Evolutionary conservation across 2,113 vertebrate genomes (phyloP), one percentile per base, ranked within the genome.

Genomic region (Eclectus roratus): DNA sequence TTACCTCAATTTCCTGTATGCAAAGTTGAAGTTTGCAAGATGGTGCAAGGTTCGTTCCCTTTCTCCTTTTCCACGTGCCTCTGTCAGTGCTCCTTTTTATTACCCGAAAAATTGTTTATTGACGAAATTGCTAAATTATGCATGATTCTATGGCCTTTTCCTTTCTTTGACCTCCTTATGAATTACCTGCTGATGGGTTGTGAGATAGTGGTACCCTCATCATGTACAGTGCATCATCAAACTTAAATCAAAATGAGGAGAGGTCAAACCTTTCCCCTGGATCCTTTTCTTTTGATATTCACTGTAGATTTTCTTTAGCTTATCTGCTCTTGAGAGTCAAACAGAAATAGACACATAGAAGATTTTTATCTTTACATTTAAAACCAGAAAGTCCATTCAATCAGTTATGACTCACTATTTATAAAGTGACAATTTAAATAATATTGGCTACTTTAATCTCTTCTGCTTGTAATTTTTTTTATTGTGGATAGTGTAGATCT

Each of bases 31-130:
- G 47, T 94, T 80, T 63, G 70, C 43, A 68, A 18, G 31, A 71
- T 17, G 25, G 6, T 61, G 37, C 35, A 60, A 43, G 7, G 89
- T 92, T 91, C 74, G 17, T 65, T 93, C 74, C 74, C 29, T 79
- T 91, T 91, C 27, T 76, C 23, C 23, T 77, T 63, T 58, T 82
- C 33, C 53, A 52, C 6, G 10, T 77, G 15, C 63, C 49, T 91
- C 53, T 95, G 79, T 73, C 90, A 65, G 71, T 47, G 87, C 73
- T 91, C 83, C 66, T 71, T 85, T 89, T 94, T 95, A 94, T 94
- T 95, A 89, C 61, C 70, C 85, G 81, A 88, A 80, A 49, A 73
- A 95, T 96, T 96, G 53, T 91, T 95, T 95, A 89, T 93, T 96
- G 89, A 93, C 94, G 77, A 95, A 92, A 72, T 65, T 65, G 21